These are phyloP conservation scores for Smithornis capensis DNA, from an alignment of 2,113 vertebrate genomes.

Conservation along the genomic window DNA sequence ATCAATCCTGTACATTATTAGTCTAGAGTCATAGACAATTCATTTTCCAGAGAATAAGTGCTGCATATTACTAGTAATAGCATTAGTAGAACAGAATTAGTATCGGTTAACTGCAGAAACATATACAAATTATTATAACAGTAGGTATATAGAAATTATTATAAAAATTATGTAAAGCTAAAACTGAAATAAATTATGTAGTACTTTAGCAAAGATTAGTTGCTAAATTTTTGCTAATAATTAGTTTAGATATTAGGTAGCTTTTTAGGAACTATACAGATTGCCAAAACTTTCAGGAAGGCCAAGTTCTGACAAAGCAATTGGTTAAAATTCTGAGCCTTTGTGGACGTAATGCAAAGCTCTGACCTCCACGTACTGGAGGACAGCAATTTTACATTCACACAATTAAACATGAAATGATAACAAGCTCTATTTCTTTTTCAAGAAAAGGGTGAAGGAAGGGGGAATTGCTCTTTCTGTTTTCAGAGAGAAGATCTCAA, in stretches of 20 bases:
- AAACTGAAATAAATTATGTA: not conserved
- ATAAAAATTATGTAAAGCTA: not conserved
- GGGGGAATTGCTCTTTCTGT: not conserved
- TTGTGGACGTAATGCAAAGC: not conserved
- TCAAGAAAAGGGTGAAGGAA: not conserved
- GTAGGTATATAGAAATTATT: no score
- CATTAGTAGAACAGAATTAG: not conserved
- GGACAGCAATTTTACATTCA: not conserved
- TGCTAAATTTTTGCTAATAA: no score
- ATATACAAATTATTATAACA: not conserved
- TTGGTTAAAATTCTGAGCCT: not conserved
- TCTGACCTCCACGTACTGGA: not conserved
- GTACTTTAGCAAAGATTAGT: not conserved
- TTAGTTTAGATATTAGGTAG: not conserved
- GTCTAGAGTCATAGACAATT: not conserved
- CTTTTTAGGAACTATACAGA: not conserved
- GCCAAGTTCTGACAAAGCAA: not conserved
- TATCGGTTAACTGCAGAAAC: not conserved
- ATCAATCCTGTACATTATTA: not conserved
- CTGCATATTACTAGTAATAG: not conserved
- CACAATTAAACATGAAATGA: not conserved
- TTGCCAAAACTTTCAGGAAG: not conserved
- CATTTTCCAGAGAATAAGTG: not conserved
- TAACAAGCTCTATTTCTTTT: not conserved
- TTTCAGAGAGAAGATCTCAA: not conserved